Conservation (phyloP, 2,888 invertebrate genomes). For the Cistogaster globosa region DNA sequence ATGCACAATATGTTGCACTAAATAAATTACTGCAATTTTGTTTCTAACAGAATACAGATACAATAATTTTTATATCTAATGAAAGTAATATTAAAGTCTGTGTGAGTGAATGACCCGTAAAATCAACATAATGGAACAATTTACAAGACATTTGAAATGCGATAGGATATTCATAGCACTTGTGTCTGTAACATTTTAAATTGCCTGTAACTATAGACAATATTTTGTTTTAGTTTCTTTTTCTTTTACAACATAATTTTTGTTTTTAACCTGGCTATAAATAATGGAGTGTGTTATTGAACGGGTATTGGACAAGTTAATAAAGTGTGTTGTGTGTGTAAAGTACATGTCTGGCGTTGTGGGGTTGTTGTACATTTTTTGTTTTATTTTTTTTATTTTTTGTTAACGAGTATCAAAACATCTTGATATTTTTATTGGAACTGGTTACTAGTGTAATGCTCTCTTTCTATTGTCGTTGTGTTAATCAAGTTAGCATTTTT, state of each 20-base stretch:
- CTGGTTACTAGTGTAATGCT: slow-evolving; percentile 61
- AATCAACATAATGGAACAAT: slow-evolving; percentile 61
- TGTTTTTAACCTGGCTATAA: slow-evolving; percentile 4
- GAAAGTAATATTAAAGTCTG: slow-evolving; percentile 14
- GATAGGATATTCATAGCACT: slow-evolving; percentile 41
- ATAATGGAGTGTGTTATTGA: slow-evolving; percentile 41
- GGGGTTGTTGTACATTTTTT: slow-evolving; percentile 32
- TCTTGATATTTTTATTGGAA: slow-evolving; percentile 49
- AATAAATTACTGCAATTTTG: too few species aligned
- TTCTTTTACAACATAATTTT: neutral
- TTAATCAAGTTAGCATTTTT: slow-evolving; percentile 5
- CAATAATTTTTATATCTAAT: neutral
- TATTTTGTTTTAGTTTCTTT: slow-evolving; percentile 3
- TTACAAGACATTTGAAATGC: slow-evolving; percentile 56
- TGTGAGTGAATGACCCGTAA: slow-evolving; percentile 57
- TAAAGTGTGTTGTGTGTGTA: slow-evolving; percentile 10
- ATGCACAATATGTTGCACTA: too few species aligned
- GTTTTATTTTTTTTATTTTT: slow-evolving; percentile 3
- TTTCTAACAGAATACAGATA: neutral
- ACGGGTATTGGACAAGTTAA: slow-evolving; percentile 2
- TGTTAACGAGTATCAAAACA: slow-evolving; percentile 41
- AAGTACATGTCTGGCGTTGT: neutral
- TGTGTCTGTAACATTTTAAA: slow-evolving; percentile 53
- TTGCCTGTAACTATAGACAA: slow-evolving; percentile 58
- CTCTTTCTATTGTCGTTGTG: slow-evolving; percentile 54